Evolutionary conservation across 2,797 vertebrate genomes (phyloP), one percentile per base, ranked within the genome.

Genomic region (Babyrousa celebensis): DNA sequence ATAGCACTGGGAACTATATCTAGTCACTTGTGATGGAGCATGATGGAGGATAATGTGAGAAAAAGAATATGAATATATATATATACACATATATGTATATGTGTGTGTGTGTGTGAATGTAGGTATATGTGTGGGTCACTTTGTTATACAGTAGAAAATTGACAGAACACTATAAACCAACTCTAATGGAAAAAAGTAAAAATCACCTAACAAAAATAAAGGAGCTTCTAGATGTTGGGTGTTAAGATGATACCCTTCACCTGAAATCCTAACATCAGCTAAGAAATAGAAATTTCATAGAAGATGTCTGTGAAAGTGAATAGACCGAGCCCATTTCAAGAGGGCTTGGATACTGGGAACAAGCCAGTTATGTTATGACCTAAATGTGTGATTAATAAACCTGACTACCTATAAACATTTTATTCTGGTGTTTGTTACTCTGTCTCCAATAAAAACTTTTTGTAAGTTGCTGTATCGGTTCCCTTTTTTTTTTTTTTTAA

Each of bases 371-470:
- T 54, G 17, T 20, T 79, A 63, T 68, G 15, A 71, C 15, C n/a
- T 54, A 25, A 62, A 82, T 67, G 21, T 90, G 23, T 71, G 72
- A 82, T 68, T 75, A 85, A 40, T 20, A 90, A 88, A 63, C 15
- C 21, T 78, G 23, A 27, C 36, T 82, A 60, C 12, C 79, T 62
- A 32, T 58, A 72, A 85, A 63, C 29, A 40, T 85, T 92, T 70
- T 78, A 74, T 80, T 17, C 36, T 48, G 29, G 7, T 32, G 20
- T 89, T 52, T 94, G 27, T 79, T 78, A 82, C 93, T 87, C 52
- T 79, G n/a, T 48, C 60, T 77, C 23, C 5, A 87, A 68, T 80
- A 84, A 95, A 79, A 85, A n/a, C 1, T 36, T 75, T 72, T 29
- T 21, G 5, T 67, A 89, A 36, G 23, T 80, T 88, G 6, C 23